Base-by-base conservation (phyloP, 2,888 invertebrate genomes). In the Dione juno region DNA sequence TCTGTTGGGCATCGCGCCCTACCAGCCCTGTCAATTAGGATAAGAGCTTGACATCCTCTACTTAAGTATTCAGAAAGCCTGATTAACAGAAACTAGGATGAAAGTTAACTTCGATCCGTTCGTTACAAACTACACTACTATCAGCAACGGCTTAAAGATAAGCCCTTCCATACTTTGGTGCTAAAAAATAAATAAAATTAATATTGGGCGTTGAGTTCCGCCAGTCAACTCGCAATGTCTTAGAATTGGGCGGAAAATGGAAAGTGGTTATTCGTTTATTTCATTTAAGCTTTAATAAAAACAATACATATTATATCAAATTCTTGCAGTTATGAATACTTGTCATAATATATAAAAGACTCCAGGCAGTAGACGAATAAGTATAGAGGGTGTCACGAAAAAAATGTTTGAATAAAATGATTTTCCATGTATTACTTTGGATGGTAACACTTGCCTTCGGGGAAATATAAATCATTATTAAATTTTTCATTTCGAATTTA, bases 341-440 rank as follows among this genome's bases (percentile, higher is more conserved):
- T 57, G 16, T 43, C 21, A 21, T 16, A 59, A 43, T 43, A n/a
- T 16, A 45, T 10, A 61, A 16, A 57, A 16, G 37, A 28, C 48
- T 9, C 52, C 63, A 21, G 63, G 54, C 68, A 45, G 53, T 63
- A 68, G 45, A 54, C n/a, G 54, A 48, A 63, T 37, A 43, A 28
- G 28, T 28, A 28, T 19, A 21, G 28, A 63, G 40, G 45, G 54
- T 37, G 63, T 63, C 68, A 14, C 28, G 54, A 48, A 63, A 43
- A 68, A 68, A 68, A 45, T 53, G 45, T 54, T 63, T 43, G 9
- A 28, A 45, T 59, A 59, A 57, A 67, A 59, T 59, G 48, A 48
- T 45, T 64, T 54, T 64, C 14, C 54, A 48, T 64, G 54, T 54
- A 64, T 64, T 21, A 10, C 45, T 61, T 45, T 59, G 43, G n/a